Evolutionary conservation across 1,140 invertebrate genomes (phyloP), one percentile per base, ranked within the genome.

Genomic region (Chironomus striatipennis): DNA sequence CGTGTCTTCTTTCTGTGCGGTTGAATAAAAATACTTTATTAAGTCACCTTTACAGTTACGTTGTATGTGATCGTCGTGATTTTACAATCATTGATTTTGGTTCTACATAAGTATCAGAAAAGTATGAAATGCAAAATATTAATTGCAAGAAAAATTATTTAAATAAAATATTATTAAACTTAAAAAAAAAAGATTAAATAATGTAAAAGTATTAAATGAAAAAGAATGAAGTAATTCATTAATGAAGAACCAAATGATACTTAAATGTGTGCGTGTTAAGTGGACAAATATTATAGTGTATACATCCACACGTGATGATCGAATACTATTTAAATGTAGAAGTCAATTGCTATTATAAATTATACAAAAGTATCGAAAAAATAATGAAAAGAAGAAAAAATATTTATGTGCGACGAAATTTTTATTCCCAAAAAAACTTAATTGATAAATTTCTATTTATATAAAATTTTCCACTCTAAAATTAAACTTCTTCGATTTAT

Each of bases 31-130:
- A 70, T 10, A 70, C 9, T 7, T 7, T 70, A 18, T 20, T 70
- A 18, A 70, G 17, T 70, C 65, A 70, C 65, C 65, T 70, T 70
- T 70, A 70, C 65, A 70, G 65, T 70, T 70, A 70, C n/a, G 65
- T 70, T 67, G 20, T 70, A 18, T 70, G 65, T 70, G 65, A 70
- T 21, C 17, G n/a, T 57, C 7, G 65, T 70, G 65, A 70, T 70
- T 67, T 70, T 70, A 20, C 65, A 70, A 70, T 70, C 20, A 21
- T 18, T 18, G n/a, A 57, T 57, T n/a, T 57, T 15, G 12, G n/a
- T 15, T 57, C 47, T 57, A 47, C 43, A 47, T 15, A n/a, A 57
- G n/a, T n/a, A 57, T n/a, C 4, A 57, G 47, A 57, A 57, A 57
- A 12, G 47, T 57, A 57, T 5, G n/a, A 57, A 57, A 57, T n/a